Evolutionary conservation across 2,113 vertebrate genomes (phyloP), one percentile per base, ranked within the genome.

Genomic region (Dipodomys spectabilis): DNA sequence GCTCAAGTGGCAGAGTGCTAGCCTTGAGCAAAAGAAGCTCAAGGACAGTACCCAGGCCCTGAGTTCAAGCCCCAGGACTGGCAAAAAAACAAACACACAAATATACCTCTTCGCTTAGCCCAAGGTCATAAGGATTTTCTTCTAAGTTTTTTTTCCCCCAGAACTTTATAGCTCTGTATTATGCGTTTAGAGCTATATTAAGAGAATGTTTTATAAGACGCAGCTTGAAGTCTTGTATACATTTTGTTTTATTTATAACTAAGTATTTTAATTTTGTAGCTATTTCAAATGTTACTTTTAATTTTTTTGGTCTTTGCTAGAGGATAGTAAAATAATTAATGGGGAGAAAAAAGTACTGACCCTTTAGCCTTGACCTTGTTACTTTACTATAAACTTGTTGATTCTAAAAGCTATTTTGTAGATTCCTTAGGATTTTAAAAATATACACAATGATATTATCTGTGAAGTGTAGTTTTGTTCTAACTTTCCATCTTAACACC

Each of bases 391-490:
- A 78, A 78, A 32, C 22, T 93, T 30, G 57, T 4, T 71, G 82
- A 44, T 44, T 82, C 57, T 72, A 67, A 22, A 64, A 39, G 30
- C 2, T 84, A 30, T 81, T 72, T 85, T 80, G 44, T 72, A 28
- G 72, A 81, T 84, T 65, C 8, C 25, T 87, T 77, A 49, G 23
- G n/a, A 87, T 86, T 86, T 88, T 88, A 13, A 72, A n/a, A 72
- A n/a, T 69, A 30, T 62, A 25, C 45, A 72, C 18, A 71, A 28
- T 60, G 82, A 49, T 35, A 15, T 45, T 39, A 92, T n/a, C 39
- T 81, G 7, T 81, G 23, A 89, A 39, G 13, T 69, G 39, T 12
- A 67, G 3, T 78, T 86, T 82, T 73, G 53, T 23, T 49, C 23
- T 90, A 88, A 22, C 8, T 71, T 60, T 90, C 60, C 65, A 62